Evolutionary conservation across 1,140 invertebrate species (phyloP).

Genomic region (Drosophila kikkawai): DNA sequence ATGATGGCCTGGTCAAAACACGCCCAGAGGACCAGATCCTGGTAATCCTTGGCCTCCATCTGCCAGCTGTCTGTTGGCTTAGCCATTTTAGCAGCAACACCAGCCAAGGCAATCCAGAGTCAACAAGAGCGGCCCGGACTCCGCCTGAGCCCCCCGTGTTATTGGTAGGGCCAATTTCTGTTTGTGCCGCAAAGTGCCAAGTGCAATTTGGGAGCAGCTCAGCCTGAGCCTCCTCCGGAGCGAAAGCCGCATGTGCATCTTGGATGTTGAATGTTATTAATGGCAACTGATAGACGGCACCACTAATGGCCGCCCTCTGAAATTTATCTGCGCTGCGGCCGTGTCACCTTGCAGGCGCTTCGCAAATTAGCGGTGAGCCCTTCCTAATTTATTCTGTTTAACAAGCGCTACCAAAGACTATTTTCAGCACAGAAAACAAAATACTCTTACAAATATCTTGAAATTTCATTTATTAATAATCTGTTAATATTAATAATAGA

Average conservation of each 20-base stretch:
- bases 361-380: constrained; percentile 52
- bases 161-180: constrained; percentile 48
- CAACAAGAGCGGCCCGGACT: constrained; percentile 23
- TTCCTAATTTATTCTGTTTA: constrained; percentile 47
- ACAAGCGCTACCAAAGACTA: constrained; percentile 11
- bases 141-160: constrained; percentile 18
- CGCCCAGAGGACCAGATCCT: constrained; percentile 44
- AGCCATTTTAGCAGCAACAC: constrained; percentile 44
- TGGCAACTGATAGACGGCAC: constrained; percentile 61
- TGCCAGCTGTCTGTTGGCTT: constrained; percentile 57
- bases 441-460: not conserved
- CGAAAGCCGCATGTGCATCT: constrained; percentile 50
- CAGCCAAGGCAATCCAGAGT: constrained; percentile 44
- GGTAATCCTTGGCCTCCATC: constrained; percentile 38
- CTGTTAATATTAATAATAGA: too few relatives aligned
- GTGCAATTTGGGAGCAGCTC: constrained; percentile 49
- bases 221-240: not conserved
- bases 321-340: constrained; percentile 55
- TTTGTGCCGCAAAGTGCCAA: constrained; percentile 65
- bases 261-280: constrained; percentile 72
- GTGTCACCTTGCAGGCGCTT: constrained; percentile 29
- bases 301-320: constrained; percentile 36
- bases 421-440: not conserved
- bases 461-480: not conserved
- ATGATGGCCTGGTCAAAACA: constrained; percentile 48